A percentile compares a stretch with the other conserved stretches of the same genome.
These are phyloP conservation scores for Tyrannus savana DNA, from an alignment of 2,113 vertebrate species.

Conservation along the genomic window DNA sequence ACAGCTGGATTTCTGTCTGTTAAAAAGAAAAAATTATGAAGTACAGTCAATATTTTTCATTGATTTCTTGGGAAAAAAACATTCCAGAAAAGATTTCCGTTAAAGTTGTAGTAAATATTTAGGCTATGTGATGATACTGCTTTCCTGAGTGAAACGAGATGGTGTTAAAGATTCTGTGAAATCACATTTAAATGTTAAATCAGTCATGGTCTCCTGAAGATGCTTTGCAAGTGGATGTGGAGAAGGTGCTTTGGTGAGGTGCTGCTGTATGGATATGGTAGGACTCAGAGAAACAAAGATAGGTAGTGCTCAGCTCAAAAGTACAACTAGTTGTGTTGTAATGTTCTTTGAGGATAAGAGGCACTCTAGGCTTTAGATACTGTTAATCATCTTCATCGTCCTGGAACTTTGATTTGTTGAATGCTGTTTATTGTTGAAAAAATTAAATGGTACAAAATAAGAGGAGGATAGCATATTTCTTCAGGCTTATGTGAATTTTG, in stretches of 20 bases:
- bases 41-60: not conserved
- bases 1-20: not conserved
- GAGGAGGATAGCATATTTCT: not conserved
- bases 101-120: not conserved
- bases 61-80: not conserved
- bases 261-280: not conserved
- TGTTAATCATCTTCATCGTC: not conserved
- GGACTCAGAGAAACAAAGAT: not conserved
- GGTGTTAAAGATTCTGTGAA: not conserved
- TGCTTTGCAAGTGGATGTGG: not conserved
- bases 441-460: not conserved
- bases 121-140: not conserved
- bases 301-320: not conserved
- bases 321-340: not conserved
- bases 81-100: not conserved
- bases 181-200: not conserved
- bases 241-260: not conserved
- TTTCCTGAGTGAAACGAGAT: not conserved
- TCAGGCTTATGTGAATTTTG: not conserved
- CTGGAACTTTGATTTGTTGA: not conserved
- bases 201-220: not conserved
- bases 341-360: not conserved
- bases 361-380: not conserved
- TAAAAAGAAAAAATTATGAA: not conserved
- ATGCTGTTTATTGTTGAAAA: not conserved